Evolutionary conservation across 2,797 vertebrate species (phyloP).

Genomic region (Micropoecilia bifurca): DNA sequence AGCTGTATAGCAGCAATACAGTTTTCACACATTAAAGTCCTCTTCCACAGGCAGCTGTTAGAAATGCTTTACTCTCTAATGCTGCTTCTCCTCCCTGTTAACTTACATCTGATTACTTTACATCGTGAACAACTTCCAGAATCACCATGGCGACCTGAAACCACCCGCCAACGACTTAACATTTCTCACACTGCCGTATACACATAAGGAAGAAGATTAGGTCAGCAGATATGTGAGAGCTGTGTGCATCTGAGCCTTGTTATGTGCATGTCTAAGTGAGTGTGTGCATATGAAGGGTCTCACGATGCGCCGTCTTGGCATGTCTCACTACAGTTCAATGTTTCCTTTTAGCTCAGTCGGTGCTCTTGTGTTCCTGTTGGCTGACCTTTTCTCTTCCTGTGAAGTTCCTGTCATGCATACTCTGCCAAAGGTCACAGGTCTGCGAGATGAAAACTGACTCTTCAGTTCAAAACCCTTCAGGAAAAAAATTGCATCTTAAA

Average conservation of each 20-base stretch:
- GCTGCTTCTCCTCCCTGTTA: slow-evolving; percentile 52
- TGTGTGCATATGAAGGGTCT: slow-evolving; percentile 35
- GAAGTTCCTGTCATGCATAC: slow-evolving; percentile 64
- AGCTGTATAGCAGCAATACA: background rate
- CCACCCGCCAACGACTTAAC: slow-evolving; percentile 33
- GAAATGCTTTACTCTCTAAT: slow-evolving; percentile 18
- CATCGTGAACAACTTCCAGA: slow-evolving; percentile 55
- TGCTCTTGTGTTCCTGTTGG: slow-evolving; percentile 65
- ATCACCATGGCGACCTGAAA: slow-evolving; percentile 61
- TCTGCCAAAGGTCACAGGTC: slow-evolving; percentile 58
- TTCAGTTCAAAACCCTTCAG: slow-evolving; percentile 3
- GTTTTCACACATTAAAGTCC: slow-evolving; percentile 43
- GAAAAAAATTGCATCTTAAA: background rate
- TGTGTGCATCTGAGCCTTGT: slow-evolving; percentile 21
- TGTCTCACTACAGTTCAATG: slow-evolving; percentile 74
- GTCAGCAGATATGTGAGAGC: slow-evolving; percentile 50
- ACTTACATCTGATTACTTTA: slow-evolving; percentile 64
- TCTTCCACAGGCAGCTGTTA: slow-evolving; percentile 22
- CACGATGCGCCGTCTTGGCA: slow-evolving; percentile 63
- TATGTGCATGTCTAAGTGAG: slow-evolving; percentile 12
- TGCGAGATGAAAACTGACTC: slow-evolving; percentile 14
- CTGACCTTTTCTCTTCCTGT: slow-evolving; percentile 74
- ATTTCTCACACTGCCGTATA: slow-evolving; percentile 26
- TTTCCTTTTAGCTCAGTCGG: slow-evolving; percentile 68
- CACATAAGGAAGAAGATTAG: slow-evolving; percentile 46